A percentile compares a stretch with the other conserved stretches of the same genome.
phyloP scores from a whole-genome alignment of 2,888 invertebrate genomes.

The Drosophila meridionalis region DNA sequence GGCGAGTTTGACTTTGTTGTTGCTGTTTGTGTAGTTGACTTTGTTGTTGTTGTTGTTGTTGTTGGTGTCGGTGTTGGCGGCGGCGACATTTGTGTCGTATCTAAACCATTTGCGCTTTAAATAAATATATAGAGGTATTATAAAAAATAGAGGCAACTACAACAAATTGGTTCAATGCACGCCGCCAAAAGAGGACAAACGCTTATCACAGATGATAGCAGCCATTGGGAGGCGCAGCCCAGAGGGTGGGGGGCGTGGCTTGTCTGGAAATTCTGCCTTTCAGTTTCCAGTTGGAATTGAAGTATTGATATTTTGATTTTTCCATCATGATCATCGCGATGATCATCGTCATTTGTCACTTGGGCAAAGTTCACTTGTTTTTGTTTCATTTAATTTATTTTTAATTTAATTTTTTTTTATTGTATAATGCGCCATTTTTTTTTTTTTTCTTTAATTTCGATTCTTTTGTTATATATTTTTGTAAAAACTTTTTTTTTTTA shows the following conservation, averaged over 20 bases:
- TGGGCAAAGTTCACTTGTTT: conserved; percentile 72
- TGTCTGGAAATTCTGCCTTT: neutral
- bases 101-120: conserved; percentile 81
- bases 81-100: conserved; percentile 73
- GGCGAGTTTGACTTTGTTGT: conserved; percentile 71
- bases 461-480: conserved; percentile 44
- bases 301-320: neutral
- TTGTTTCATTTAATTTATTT: conserved; percentile 39
- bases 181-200: conserved; percentile 58
- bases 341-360: conserved; percentile 54
- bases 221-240: conserved; percentile 2
- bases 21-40: conserved; percentile 26
- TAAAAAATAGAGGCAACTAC: conserved; percentile 61
- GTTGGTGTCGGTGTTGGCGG: conserved; percentile 38
- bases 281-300: neutral
- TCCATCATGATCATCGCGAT: conserved; percentile 2
- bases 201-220: conserved; percentile 52
- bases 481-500: conserved; percentile 37
- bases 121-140: conserved; percentile 79
- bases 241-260: neutral
- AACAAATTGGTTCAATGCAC: conserved; percentile 75
- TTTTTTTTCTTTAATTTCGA: conserved; percentile 49
- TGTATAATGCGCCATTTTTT: conserved; percentile 76
- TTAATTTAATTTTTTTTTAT: conserved; percentile 32
- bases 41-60: conserved; percentile 19